phyloP scores from a whole-genome alignment of 2,797 vertebrate genomes.

The Neosilurus hyrtlii region DNA sequence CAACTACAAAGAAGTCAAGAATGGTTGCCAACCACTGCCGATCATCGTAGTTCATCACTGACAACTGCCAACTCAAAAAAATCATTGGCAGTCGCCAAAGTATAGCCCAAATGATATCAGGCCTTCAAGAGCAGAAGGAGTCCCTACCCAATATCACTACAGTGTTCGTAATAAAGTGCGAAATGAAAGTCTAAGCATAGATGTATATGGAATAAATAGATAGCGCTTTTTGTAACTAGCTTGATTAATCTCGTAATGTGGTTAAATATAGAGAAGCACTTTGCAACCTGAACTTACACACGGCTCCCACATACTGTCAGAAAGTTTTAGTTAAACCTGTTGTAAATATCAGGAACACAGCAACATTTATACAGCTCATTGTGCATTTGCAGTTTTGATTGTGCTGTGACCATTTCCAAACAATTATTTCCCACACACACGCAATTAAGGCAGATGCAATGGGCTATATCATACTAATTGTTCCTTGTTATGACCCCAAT shows the following conservation, averaged over 20 bases:
- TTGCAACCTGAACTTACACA: not conserved
- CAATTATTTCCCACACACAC: conserved; percentile 80
- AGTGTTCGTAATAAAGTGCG: conserved; percentile 1
- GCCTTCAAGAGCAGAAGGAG: not conserved
- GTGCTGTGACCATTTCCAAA: conserved; percentile 60
- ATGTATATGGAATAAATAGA: not conserved
- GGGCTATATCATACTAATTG: conserved; percentile 96
- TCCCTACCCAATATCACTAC: too few relatives aligned
- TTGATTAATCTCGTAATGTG: conserved; percentile 42
- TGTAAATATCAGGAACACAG: not conserved
- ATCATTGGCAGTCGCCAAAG: too few relatives aligned
- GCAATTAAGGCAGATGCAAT: conserved; percentile 94
- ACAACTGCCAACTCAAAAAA: too few relatives aligned
- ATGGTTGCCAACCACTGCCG: too few relatives aligned
- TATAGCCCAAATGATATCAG: too few relatives aligned
- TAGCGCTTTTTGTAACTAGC: conserved; percentile 29
- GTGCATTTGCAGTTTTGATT: conserved; percentile 44
- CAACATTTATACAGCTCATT: conserved; percentile 29
- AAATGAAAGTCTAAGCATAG: not conserved
- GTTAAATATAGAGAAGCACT: conserved; percentile 23
- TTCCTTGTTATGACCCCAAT: conserved; percentile 97
- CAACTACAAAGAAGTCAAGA: too few relatives aligned
- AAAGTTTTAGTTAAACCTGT: not conserved
- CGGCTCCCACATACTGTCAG: not conserved
- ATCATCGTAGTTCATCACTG: too few relatives aligned